phyloP scores from a whole-genome alignment of 2,797 vertebrate genomes.

The Sebastes miniatus region DNA sequence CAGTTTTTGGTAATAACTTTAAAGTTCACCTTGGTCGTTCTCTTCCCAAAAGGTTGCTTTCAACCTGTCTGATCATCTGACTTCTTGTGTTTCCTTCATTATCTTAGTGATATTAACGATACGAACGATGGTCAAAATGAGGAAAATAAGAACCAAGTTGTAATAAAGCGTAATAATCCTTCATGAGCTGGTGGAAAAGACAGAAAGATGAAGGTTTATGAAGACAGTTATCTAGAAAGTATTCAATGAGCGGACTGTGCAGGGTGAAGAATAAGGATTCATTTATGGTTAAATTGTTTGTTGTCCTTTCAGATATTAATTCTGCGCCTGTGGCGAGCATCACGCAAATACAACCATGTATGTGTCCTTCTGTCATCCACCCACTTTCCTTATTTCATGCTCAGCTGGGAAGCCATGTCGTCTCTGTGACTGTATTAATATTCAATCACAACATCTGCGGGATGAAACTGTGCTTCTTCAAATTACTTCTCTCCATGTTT shows the following conservation, averaged over 20 bases:
- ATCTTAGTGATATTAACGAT: neutral
- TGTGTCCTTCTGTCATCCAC: conserved; percentile 22
- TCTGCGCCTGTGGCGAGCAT: conserved; percentile 6
- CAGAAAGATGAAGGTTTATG: neutral
- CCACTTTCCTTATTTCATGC: conserved; percentile 36
- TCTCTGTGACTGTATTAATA: conserved; percentile 8
- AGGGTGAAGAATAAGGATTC: conserved; percentile 1
- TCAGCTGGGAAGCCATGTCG: conserved; percentile 46
- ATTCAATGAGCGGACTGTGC: conserved; percentile 20
- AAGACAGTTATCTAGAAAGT: neutral
- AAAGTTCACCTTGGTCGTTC: neutral
- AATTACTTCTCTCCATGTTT: neutral
- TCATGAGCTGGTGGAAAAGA: neutral
- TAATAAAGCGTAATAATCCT: neutral
- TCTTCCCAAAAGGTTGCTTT: neutral
- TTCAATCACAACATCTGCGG: conserved; percentile 36
- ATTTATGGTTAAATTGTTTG: conserved; percentile 39
- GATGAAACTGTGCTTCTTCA: neutral
- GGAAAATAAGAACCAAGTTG: neutral
- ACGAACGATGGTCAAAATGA: neutral
- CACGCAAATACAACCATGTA: neutral
- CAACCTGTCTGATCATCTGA: neutral
- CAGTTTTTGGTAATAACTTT: neutral
- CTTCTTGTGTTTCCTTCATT: neutral
- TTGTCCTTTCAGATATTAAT: conserved; percentile 17